phyloP scores from a whole-genome alignment of 2,888 invertebrate genomes.

The Ethmia dodecea region DNA sequence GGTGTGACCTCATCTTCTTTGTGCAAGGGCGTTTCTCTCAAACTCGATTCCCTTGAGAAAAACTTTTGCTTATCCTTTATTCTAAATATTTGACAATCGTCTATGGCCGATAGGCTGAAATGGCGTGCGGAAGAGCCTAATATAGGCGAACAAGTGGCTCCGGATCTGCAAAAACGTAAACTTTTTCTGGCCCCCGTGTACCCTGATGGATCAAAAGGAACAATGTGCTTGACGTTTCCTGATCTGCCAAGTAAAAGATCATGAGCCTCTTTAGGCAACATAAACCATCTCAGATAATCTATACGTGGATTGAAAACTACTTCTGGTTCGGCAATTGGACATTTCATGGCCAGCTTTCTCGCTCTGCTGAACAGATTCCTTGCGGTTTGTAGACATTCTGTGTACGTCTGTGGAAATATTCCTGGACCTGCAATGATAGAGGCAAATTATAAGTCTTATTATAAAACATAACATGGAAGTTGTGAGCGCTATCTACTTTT shows the following conservation, averaged over 20 bases:
- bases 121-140: slow-evolving; percentile 80
- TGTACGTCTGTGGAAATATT: slow-evolving; percentile 84
- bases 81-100: slow-evolving; percentile 71
- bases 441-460: not conserved
- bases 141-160: slow-evolving; percentile 64
- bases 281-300: slow-evolving; percentile 89
- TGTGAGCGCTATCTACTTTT: not conserved
- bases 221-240: slow-evolving; percentile 85
- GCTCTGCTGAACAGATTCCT: slow-evolving; percentile 87
- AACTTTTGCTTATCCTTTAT: slow-evolving; percentile 66
- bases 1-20: slow-evolving; percentile 39
- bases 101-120: slow-evolving; percentile 83
- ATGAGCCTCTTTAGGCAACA: slow-evolving; percentile 92
- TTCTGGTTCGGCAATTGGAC: slow-evolving; percentile 85
- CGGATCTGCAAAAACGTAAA: slow-evolving; percentile 49
- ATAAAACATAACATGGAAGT: not conserved
- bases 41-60: slow-evolving; percentile 61
- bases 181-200: slow-evolving; percentile 74
- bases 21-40: slow-evolving; percentile 58
- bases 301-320: slow-evolving; percentile 83
- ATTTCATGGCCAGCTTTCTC: slow-evolving; percentile 85
- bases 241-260: slow-evolving; percentile 84
- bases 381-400: slow-evolving; percentile 88
- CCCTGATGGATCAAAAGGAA: slow-evolving; percentile 84
- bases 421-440: slow-evolving; percentile 74